These are phyloP conservation scores for Lepidothrix coronata DNA, from an alignment of 2,113 vertebrate species.

Conservation along the genomic window DNA sequence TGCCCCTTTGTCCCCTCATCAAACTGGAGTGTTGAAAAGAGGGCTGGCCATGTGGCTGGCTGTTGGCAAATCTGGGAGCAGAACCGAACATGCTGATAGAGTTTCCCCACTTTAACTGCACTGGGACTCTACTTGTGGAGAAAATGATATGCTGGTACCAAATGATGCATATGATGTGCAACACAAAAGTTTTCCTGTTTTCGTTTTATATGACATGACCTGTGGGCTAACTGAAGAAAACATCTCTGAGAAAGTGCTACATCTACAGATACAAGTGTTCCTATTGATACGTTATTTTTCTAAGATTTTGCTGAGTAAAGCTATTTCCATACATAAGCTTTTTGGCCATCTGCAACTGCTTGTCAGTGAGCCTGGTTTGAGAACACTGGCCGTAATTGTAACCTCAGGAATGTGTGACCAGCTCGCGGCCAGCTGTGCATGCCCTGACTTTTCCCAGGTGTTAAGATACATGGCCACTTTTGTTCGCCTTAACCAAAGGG, in stretches of 20 bases:
- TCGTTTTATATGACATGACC: constrained; percentile 2
- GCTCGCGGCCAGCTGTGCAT: constrained; percentile 79
- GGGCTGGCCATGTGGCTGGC: background rate
- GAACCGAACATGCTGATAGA: background rate
- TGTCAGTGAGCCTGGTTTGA: constrained; percentile 76
- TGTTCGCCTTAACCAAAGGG: constrained; percentile 63
- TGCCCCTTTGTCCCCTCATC: background rate
- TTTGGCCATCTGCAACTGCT: constrained; percentile 86
- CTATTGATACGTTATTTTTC: constrained; percentile 69
- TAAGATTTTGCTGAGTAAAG: constrained; percentile 79
- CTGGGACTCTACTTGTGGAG: background rate
- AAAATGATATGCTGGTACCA: background rate
- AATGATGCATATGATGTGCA: constrained; percentile 1
- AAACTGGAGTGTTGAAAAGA: background rate
- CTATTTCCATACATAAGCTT: constrained; percentile 67
- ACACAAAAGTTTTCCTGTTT: constrained; percentile 48
- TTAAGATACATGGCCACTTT: constrained; percentile 77
- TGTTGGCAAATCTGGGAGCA: background rate
- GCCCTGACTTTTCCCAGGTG: constrained; percentile 80
- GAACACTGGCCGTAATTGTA: constrained; percentile 86
- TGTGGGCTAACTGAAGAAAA: constrained; percentile 35
- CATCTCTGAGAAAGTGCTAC: constrained; percentile 36
- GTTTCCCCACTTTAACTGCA: background rate
- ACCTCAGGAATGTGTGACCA: constrained; percentile 86
- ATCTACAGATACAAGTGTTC: constrained; percentile 56